Evolutionary conservation across 2,888 invertebrate genomes (phyloP).

Genomic region (Gasteruption jaculator): DNA sequence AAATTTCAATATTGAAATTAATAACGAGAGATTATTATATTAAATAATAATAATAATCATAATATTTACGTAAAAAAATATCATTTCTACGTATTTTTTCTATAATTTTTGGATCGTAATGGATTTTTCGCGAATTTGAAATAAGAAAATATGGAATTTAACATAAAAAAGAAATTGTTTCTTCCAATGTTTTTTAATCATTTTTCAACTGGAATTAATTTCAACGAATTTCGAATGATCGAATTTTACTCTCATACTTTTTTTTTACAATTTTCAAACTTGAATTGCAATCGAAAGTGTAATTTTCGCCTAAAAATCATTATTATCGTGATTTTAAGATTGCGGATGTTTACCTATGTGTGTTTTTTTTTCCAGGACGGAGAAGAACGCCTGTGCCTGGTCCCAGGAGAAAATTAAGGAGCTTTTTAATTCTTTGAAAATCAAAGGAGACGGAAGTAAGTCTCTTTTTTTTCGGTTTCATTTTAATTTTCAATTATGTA

Average conservation of each 20-base stretch:
- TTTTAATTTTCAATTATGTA: too few relatives aligned
- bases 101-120: too few relatives aligned
- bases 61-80: background rate
- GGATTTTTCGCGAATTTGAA: too few relatives aligned
- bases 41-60: background rate
- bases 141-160: too few relatives aligned
- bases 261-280: background rate
- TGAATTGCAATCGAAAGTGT: too few relatives aligned
- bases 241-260: too few relatives aligned
- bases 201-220: too few relatives aligned
- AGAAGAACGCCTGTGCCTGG: conserved; percentile 97
- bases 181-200: too few relatives aligned
- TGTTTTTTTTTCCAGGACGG: conserved; percentile 63
- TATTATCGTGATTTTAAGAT: conserved; percentile 5
- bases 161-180: too few relatives aligned
- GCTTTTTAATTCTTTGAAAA: conserved; percentile 68
- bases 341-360: conserved; percentile 4
- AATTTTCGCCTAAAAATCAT: too few relatives aligned
- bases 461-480: conserved; percentile 7
- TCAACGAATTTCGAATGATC: too few relatives aligned
- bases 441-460: conserved; percentile 66
- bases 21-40: background rate
- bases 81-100: too few relatives aligned
- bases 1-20: background rate
- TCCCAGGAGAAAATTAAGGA: conserved; percentile 86